A percentile compares a stretch with the other conserved stretches of the same genome.
phyloP scores from a whole-genome alignment of 2,113 vertebrate species.

The Chinchilla lanigera region DNA sequence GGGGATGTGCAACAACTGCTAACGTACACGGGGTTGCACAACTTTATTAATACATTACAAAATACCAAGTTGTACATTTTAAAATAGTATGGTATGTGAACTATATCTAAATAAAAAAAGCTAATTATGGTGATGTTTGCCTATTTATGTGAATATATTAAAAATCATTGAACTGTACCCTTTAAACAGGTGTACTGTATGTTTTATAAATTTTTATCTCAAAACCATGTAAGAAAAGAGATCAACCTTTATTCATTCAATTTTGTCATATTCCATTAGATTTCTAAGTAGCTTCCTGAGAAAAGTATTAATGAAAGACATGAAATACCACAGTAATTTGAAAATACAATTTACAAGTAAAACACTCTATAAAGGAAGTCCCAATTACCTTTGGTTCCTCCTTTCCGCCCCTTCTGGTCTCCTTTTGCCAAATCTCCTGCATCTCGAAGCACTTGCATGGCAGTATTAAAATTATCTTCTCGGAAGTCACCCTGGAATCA shows the following conservation, averaged over 20 bases:
- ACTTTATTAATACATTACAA: not conserved
- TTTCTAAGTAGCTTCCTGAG: not conserved
- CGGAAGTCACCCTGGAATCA: constrained; percentile 95
- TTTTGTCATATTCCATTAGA: not conserved
- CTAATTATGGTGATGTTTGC: not conserved
- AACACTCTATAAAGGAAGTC: not conserved
- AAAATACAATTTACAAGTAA: not conserved
- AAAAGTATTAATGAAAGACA: not conserved
- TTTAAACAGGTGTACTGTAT: not conserved
- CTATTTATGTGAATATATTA: not conserved
- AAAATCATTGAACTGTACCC: not conserved
- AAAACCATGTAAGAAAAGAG: not conserved
- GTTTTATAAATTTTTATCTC: not conserved
- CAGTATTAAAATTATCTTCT: constrained; percentile 99
- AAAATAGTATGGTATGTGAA: not conserved
- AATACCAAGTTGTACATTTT: not conserved
- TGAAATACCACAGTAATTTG: not conserved
- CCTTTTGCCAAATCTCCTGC: constrained; percentile 95
- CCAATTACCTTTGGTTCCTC: constrained; percentile 94
- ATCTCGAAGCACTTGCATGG: constrained; percentile 98
- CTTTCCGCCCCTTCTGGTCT: constrained; percentile 95
- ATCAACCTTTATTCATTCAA: not conserved
- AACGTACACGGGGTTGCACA: not conserved
- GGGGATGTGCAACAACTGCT: not conserved
- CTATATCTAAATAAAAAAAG: not conserved